These are phyloP conservation scores for Polyommatus iphigenia DNA, from an alignment of 2,888 invertebrate genomes.

Conservation along the genomic window DNA sequence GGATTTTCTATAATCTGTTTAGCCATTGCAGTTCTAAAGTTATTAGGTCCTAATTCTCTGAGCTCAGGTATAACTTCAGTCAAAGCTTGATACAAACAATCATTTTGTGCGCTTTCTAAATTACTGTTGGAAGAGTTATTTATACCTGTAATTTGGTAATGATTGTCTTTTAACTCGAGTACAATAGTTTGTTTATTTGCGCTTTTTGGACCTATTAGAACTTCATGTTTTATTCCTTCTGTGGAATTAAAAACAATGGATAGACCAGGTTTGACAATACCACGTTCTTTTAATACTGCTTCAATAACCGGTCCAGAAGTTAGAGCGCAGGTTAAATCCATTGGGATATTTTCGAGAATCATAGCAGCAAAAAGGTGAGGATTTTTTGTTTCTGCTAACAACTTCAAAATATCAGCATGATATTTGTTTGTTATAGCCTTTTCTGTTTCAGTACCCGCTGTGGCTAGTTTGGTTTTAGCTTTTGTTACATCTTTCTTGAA, in stretches of 20 bases:
- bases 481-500: conserved; percentile 19
- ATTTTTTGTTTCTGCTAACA: conserved; percentile 25
- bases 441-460: not conserved
- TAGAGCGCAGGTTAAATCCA: conserved; percentile 31
- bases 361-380: conserved; percentile 30
- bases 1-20: conserved; percentile 23
- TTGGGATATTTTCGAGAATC: conserved; percentile 30
- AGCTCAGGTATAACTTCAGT: conserved; percentile 23
- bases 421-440: conserved; percentile 23
- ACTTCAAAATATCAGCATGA: conserved; percentile 26
- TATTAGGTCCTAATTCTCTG: conserved; percentile 23
- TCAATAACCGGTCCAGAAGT: conserved; percentile 20
- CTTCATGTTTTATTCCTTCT: conserved; percentile 30
- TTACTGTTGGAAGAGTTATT: not conserved
- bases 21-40: conserved; percentile 23
- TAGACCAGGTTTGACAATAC: conserved; percentile 19
- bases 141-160: conserved; percentile 11
- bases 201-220: conserved; percentile 12
- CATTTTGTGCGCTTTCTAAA: conserved; percentile 8
- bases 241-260: conserved; percentile 7
- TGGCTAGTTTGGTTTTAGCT: not conserved
- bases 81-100: conserved; percentile 28
- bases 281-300: conserved; percentile 6
- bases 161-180: conserved; percentile 29
- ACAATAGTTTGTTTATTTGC: not conserved